These are phyloP conservation scores for Nannobrachium achirus DNA, from an alignment of 2,113 vertebrate species.

Conservation along the genomic window DNA sequence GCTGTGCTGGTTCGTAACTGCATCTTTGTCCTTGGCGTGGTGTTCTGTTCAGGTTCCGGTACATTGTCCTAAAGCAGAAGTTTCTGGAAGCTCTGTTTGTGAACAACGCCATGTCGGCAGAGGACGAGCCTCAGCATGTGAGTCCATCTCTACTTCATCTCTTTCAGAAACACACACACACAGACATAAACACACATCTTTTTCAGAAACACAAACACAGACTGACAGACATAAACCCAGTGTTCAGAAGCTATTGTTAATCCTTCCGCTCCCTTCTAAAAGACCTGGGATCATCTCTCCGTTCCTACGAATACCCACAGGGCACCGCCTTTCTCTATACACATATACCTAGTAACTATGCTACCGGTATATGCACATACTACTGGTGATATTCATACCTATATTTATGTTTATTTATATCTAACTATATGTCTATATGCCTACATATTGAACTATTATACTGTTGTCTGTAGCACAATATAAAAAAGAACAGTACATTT, in stretches of 20 bases:
- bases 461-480: too few species aligned
- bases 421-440: too few species aligned
- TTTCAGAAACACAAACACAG: background rate
- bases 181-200: too few species aligned
- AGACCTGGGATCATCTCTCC: background rate
- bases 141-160: slow-evolving; percentile 58
- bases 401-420: too few species aligned
- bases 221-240: background rate
- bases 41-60: slow-evolving; percentile 86
- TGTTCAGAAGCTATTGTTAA: background rate
- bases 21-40: background rate
- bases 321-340: background rate
- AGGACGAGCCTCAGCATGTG: slow-evolving; percentile 95
- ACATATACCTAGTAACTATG: background rate
- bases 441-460: too few species aligned
- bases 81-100: slow-evolving; percentile 97
- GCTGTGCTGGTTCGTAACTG: background rate
- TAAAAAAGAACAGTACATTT: too few species aligned
- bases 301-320: background rate
- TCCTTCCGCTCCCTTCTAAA: background rate
- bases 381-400: too few species aligned
- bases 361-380: too few species aligned
- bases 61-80: slow-evolving; percentile 96
- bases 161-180: too few species aligned
- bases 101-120: slow-evolving; percentile 96